phyloP scores from a whole-genome alignment of 2,888 invertebrate species.

The Eupithecia tripunctaria region DNA sequence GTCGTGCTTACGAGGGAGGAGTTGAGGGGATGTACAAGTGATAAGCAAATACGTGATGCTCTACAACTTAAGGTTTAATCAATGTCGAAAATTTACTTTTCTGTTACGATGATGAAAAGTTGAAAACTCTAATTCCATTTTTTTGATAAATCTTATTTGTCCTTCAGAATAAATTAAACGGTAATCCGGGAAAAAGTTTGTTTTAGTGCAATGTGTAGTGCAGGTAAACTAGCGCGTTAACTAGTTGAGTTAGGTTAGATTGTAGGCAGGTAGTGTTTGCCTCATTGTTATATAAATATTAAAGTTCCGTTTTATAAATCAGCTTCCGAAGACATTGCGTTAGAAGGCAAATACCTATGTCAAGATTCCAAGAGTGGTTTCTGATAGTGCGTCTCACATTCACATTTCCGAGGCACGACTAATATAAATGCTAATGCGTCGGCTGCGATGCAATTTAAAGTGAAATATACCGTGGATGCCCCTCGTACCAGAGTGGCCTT shows the following conservation, averaged over 20 bases:
- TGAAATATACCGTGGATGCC: slow-evolving; percentile 8
- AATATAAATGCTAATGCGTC: slow-evolving; percentile 31
- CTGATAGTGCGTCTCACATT: neutral
- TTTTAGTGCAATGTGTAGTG: neutral
- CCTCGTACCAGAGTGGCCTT: neutral
- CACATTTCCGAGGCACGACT: neutral
- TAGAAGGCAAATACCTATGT: neutral
- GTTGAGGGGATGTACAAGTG: too few species aligned
- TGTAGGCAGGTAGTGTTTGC: too few species aligned
- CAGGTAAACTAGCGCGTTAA: neutral
- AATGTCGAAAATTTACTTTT: too few species aligned
- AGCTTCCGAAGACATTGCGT: neutral
- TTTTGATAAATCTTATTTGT: neutral
- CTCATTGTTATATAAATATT: neutral
- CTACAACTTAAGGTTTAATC: too few species aligned
- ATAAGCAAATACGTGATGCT: too few species aligned
- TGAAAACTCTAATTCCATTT: too few species aligned
- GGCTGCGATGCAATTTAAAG: slow-evolving; percentile 25
- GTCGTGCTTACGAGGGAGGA: too few species aligned
- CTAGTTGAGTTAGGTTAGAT: neutral
- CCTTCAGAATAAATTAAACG: neutral
- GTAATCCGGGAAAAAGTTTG: neutral
- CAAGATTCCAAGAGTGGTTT: neutral
- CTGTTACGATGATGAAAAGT: too few species aligned
- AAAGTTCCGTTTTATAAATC: neutral